phyloP scores from a whole-genome alignment of 64 coral and sea anemone species.

The Platygyra sinensis region DNA sequence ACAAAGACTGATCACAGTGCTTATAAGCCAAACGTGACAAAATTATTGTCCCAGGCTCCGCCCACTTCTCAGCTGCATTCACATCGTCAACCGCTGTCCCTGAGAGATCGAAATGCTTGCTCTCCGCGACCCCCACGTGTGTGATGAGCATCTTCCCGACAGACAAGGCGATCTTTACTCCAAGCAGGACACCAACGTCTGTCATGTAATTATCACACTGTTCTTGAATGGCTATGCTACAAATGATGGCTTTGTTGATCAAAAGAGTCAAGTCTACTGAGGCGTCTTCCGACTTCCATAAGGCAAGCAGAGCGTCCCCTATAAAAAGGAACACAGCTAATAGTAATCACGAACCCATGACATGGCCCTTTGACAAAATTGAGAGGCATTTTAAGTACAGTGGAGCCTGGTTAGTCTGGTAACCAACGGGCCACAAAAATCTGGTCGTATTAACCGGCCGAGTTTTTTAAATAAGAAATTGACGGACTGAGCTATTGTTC shows the following conservation, averaged over 20 bases:
- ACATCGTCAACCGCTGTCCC: constrained; percentile 92
- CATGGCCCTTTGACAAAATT: too few relatives aligned
- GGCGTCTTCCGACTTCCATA: constrained; percentile 75
- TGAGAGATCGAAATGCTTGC: constrained; percentile 93
- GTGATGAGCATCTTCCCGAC: constrained; percentile 94
- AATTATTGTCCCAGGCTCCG: constrained; percentile 87
- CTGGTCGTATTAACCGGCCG: too few relatives aligned
- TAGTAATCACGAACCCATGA: neutral
- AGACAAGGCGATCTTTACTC: constrained; percentile 92
- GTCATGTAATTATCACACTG: constrained; percentile 99
- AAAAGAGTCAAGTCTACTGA: constrained; percentile 56
- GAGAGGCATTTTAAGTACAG: too few relatives aligned
- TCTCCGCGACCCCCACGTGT: constrained; percentile 84
- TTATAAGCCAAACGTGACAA: constrained; percentile 81
- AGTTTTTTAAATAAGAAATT: too few relatives aligned
- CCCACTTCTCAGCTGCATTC: constrained; percentile 94
- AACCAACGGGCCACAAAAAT: too few relatives aligned
- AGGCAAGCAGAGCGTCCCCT: constrained; percentile 92
- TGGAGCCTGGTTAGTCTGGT: too few relatives aligned
- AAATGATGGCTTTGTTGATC: constrained; percentile 95
- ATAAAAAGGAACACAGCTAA: neutral
- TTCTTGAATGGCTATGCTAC: constrained; percentile 92
- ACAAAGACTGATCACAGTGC: constrained; percentile 86
- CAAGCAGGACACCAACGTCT: constrained; percentile 88
- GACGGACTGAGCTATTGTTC: too few relatives aligned